Evolutionary conservation across 2,797 vertebrate genomes (phyloP).

Genomic region (Tiaroga cobitis): DNA sequence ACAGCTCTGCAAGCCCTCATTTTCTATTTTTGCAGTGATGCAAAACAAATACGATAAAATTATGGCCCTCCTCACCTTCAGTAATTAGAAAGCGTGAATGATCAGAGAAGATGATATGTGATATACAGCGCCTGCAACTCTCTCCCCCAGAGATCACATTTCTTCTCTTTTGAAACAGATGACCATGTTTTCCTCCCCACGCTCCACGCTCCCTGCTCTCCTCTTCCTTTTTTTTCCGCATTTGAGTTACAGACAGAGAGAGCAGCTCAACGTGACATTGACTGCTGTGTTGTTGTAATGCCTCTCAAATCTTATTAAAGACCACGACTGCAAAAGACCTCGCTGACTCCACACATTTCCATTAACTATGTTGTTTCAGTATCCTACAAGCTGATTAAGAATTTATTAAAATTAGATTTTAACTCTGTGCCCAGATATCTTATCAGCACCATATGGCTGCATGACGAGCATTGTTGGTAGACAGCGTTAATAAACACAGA

Average conservation of each 20-base stretch:
- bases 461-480: constrained; percentile 68
- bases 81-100: constrained; percentile 99
- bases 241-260: constrained; percentile 78
- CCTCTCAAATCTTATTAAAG: constrained; percentile 88
- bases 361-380: constrained; percentile 81
- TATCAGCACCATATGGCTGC: constrained; percentile 76
- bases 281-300: constrained; percentile 84
- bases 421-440: constrained; percentile 73
- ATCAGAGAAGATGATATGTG: constrained; percentile 92
- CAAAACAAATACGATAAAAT: constrained; percentile 99
- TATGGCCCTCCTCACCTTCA: constrained; percentile 99
- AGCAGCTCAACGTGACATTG: constrained; percentile 83
- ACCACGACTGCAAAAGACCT: constrained; percentile 82
- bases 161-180: constrained; percentile 84
- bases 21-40: constrained; percentile 99
- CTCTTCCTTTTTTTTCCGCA: constrained; percentile 61
- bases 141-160: constrained; percentile 85
- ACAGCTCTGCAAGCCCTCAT: constrained; percentile 96
- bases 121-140: constrained; percentile 78
- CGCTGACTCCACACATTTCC: constrained; percentile 85
- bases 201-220: constrained; percentile 73
- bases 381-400: constrained; percentile 83
- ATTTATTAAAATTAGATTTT: constrained; percentile 86
- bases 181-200: constrained; percentile 80
- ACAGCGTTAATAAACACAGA: constrained; percentile 66